Evolutionary conservation across 1,140 invertebrate species (phyloP).

Genomic region (Saccostrea glomerata): DNA sequence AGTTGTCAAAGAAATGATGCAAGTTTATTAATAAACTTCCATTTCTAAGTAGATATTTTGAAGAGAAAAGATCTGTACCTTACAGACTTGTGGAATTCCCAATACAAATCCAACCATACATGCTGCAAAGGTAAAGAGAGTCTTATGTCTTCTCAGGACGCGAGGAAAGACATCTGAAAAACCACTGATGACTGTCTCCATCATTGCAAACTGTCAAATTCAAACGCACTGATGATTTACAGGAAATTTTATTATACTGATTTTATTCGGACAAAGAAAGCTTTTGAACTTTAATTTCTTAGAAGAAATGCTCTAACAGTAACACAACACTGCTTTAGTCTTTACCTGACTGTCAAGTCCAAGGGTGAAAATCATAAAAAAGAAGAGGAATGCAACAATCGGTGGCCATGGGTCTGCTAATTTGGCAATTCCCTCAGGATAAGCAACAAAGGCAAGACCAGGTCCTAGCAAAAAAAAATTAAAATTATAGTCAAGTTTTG

Average conservation of each 20-base stretch:
- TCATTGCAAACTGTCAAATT: conserved; percentile 86
- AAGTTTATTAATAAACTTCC: neutral
- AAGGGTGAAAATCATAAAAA: conserved; percentile 96
- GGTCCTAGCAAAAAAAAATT: conserved; percentile 84
- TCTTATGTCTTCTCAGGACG: conserved; percentile 79
- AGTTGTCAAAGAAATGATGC: neutral
- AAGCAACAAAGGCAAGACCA: conserved; percentile 96
- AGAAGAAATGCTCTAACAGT: neutral
- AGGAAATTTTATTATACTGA: neutral
- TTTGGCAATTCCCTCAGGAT: conserved; percentile 96
- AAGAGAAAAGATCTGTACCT: conserved; percentile 43
- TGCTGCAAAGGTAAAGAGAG: conserved; percentile 66
- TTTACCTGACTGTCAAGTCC: conserved; percentile 93
- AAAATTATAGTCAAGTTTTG: neutral
- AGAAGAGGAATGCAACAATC: conserved; percentile 97
- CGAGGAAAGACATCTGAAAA: conserved; percentile 85
- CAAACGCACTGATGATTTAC: neutral
- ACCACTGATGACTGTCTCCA: conserved; percentile 88
- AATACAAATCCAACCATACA: conserved; percentile 72
- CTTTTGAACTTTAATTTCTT: neutral
- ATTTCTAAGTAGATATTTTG: neutral
- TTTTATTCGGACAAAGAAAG: neutral
- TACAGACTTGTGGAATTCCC: conserved; percentile 67
- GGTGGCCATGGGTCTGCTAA: conserved; percentile 89
- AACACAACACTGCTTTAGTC: neutral